Base-by-base conservation (phyloP, 2,888 invertebrate genomes). In the Brachypalpus laphriformis region DNA sequence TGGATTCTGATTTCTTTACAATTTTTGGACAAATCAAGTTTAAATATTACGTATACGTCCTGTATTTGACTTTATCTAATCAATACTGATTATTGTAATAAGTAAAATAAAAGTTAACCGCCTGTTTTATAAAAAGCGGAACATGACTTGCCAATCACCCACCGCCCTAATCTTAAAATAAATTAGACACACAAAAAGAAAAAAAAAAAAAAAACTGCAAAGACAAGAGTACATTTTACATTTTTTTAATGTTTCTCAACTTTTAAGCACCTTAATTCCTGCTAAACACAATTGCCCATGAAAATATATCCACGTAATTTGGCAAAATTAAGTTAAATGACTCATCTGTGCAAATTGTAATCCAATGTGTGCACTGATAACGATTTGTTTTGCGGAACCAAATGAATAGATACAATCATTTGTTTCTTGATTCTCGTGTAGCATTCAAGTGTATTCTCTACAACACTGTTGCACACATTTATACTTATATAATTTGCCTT, bases 51-150 rank as follows among this genome's bases (percentile, higher is more conserved):
- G n/a, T n/a, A n/a, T n/a, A n/a, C n/a, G n/a, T n/a, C n/a, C n/a
- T n/a, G n/a, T n/a, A n/a, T n/a, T n/a, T n/a, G n/a, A n/a, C n/a
- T 47, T 20, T 47, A 47, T 47, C 49, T 49, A 49, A 49, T 49
- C 49, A 49, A n/a, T 47, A 20, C 47, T 11, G 47, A 47, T 47
- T 45, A 47, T 9, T 20, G 20, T 20, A 11, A 47, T 20, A 47
- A 47, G 14, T 14, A 40, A 40, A 45, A 45, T 9, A 45, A 45
- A 45, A 2, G 3, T 40, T 14, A 14, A 18, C 18, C 7, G 8
- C 9, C 9, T 9, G 8, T n/a, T n/a, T n/a, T n/a, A n/a, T n/a
- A n/a, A n/a, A n/a, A n/a, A n/a, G n/a, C n/a, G n/a, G 14, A 14
- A 14, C n/a, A 49, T 22, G 22, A 49, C 49, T 49, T 25, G n/a